Conservation (phyloP, 2,113 vertebrate genomes). For the Sitta europaea region DNA sequence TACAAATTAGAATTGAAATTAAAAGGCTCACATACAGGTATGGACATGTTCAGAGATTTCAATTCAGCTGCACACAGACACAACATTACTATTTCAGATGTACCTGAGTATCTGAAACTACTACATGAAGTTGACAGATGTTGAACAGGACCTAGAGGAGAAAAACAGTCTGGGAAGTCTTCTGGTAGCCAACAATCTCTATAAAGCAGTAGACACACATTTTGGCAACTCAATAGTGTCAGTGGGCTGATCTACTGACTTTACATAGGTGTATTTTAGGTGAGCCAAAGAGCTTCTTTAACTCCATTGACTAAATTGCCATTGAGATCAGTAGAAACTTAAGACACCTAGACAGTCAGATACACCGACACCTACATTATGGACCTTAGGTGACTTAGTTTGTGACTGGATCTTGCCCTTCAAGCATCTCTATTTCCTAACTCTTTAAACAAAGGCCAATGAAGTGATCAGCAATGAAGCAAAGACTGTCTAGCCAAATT, state of each 20-base stretch:
- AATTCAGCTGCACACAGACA: background rate
- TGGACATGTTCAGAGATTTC: background rate
- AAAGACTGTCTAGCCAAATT: background rate
- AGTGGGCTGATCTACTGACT: background rate
- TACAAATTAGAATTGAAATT: background rate
- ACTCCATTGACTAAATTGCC: background rate
- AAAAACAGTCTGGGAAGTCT: background rate
- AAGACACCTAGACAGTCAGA: background rate
- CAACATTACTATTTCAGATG: background rate
- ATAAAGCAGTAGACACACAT: background rate
- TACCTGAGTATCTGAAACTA: background rate
- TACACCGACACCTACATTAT: background rate
- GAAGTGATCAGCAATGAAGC: background rate
- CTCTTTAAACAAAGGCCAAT: background rate
- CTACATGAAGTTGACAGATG: fast-evolving
- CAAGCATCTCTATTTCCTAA: background rate
- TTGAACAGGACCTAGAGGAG: background rate
- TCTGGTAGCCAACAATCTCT: background rate
- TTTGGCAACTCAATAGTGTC: background rate
- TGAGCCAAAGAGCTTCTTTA: background rate
- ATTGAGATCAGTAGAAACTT: background rate
- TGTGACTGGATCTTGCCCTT: background rate
- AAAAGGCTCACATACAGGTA: background rate
- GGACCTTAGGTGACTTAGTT: background rate
- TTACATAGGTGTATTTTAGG: background rate